Conservation (phyloP, 1,140 invertebrate genomes). For the Yoshiicerus persimilis region DNA sequence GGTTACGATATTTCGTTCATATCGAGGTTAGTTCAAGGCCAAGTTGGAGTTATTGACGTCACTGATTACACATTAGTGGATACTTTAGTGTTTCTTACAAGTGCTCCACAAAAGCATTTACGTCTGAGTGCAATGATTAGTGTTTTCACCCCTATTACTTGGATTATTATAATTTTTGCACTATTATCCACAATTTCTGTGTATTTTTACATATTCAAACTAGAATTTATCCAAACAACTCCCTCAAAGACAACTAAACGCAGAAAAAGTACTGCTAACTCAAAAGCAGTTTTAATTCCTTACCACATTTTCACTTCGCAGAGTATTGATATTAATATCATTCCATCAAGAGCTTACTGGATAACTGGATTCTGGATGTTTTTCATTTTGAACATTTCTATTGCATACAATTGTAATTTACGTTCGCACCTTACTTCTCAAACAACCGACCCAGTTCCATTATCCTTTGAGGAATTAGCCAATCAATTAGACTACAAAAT, state of each 20-base stretch:
- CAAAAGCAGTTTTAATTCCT: constrained; percentile 30
- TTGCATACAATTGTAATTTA: constrained; percentile 36
- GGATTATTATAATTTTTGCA: constrained; percentile 4
- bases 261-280: not conserved
- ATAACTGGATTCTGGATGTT: constrained; percentile 36
- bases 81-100: constrained; percentile 34
- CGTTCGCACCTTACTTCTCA: constrained; percentile 9
- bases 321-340: not conserved
- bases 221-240: too few relatives aligned
- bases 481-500: constrained; percentile 31
- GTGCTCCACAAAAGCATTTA: not conserved
- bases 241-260: too few relatives aligned
- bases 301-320: constrained; percentile 27
- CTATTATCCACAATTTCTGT: not conserved
- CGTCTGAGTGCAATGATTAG: constrained; percentile 35
- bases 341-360: constrained; percentile 26
- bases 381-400: constrained; percentile 26
- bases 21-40: constrained; percentile 17
- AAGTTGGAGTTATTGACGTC: constrained; percentile 37
- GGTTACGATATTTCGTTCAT: constrained; percentile 35
- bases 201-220: not conserved
- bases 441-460: not conserved
- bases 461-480: constrained; percentile 1
- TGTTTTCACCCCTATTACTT: constrained; percentile 1
- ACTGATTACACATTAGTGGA: constrained; percentile 33